phyloP scores from a whole-genome alignment of 2,888 invertebrate genomes.

The Pterostichus niger region DNA sequence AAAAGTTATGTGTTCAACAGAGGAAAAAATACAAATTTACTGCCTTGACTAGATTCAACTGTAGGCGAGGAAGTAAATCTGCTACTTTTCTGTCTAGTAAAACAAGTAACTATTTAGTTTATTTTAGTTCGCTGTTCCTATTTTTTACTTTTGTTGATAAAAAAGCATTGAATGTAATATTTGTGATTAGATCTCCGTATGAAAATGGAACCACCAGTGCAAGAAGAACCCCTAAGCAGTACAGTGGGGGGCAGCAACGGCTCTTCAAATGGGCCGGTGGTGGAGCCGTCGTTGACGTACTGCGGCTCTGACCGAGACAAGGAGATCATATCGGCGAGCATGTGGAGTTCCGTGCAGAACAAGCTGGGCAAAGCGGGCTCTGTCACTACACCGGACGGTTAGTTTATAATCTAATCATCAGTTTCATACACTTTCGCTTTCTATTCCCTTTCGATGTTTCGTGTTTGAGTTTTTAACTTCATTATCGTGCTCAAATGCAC shows the following conservation, averaged over 20 bases:
- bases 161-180: not conserved
- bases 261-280: constrained; percentile 79
- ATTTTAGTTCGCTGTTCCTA: no score
- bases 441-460: constrained; percentile 2
- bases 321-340: constrained; percentile 78
- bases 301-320: constrained; percentile 76
- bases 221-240: constrained; percentile 75
- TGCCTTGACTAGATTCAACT: no score
- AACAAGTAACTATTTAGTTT: no score
- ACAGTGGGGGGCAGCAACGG: constrained; percentile 75
- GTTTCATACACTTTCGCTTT: constrained; percentile 40
- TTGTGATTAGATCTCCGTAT: constrained; percentile 84
- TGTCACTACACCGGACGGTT: constrained; percentile 92
- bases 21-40: no score
- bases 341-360: constrained; percentile 81
- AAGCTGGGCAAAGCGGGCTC: constrained; percentile 84
- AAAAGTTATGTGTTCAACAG: no score
- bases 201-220: constrained; percentile 81
- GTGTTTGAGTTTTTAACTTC: constrained; percentile 26
- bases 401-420: constrained; percentile 69
- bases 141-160: no score
- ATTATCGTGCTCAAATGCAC: constrained; percentile 33
- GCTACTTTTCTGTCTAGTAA: no score
- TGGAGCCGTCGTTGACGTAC: constrained; percentile 79
- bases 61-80: no score